Conservation (phyloP, 2,797 vertebrate genomes). For the Hozukius guyotensis region DNA sequence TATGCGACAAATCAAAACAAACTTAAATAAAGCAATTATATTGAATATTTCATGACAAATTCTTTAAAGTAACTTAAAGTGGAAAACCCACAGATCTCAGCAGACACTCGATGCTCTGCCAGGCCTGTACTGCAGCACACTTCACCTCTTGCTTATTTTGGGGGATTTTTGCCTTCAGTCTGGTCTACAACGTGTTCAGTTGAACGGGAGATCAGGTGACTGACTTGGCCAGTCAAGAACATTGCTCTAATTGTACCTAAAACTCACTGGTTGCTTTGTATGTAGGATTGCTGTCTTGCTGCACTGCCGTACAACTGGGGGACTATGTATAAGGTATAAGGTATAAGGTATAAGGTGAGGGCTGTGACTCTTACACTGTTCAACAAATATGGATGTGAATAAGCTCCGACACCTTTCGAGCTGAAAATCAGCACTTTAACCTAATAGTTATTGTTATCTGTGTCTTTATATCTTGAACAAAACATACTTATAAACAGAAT, state of each 20-base stretch:
- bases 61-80: background rate
- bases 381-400: background rate
- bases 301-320: background rate
- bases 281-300: background rate
- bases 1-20: background rate
- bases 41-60: background rate
- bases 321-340: background rate
- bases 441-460: background rate
- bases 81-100: background rate
- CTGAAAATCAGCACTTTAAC: background rate
- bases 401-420: too few species aligned
- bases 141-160: background rate
- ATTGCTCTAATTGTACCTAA: background rate
- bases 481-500: background rate
- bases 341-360: too few species aligned
- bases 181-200: background rate
- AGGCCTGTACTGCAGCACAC: too few species aligned
- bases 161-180: background rate
- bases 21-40: too few species aligned
- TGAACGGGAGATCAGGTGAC: background rate
- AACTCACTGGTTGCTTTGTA: background rate
- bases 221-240: background rate
- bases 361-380: background rate
- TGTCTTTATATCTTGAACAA: background rate
- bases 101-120: background rate